Percentiles rank a stretch among this genome's conserved stretches.
Evolutionary conservation across 2,113 vertebrate genomes (phyloP).

Genomic region (Pedetes capensis): DNA sequence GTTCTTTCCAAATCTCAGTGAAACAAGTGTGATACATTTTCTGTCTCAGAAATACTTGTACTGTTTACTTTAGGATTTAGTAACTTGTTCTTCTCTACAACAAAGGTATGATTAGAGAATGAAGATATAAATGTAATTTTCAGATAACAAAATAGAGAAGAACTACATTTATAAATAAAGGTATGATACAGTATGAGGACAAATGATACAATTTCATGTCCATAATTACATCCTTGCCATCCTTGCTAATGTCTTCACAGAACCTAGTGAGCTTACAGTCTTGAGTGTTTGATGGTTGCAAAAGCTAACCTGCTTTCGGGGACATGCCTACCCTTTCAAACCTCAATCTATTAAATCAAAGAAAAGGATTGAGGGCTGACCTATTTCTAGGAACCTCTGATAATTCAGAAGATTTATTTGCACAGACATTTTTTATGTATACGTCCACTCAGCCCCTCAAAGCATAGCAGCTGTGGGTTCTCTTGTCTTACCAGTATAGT

Average conservation of each 20-base stretch:
- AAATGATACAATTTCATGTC: not conserved
- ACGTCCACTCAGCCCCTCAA: not conserved
- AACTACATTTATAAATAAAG: slow-evolving; percentile 40
- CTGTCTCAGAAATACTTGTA: not conserved
- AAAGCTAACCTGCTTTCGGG: not conserved
- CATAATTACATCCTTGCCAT: not conserved
- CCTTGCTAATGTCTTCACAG: not conserved
- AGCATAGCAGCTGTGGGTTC: not conserved
- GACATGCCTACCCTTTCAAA: not conserved
- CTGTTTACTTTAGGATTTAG: not conserved
- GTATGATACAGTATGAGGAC: not conserved
- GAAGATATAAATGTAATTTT: not conserved
- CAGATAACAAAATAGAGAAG: not conserved
- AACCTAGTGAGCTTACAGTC: not conserved
- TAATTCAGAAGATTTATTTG: not conserved
- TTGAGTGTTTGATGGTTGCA: not conserved
- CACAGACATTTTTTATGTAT: not conserved
- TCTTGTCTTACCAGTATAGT: slow-evolving; percentile 65
- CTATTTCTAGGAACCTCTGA: not conserved
- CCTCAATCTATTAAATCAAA: not conserved
- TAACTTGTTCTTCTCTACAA: slow-evolving; percentile 26
- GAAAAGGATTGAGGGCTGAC: not conserved
- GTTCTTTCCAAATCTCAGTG: not conserved
- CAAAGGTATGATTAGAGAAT: slow-evolving; percentile 7
- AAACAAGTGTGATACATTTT: not conserved